Evolutionary conservation across 1,140 invertebrate genomes (phyloP).

Genomic region (Drosophila ogumai): DNA sequence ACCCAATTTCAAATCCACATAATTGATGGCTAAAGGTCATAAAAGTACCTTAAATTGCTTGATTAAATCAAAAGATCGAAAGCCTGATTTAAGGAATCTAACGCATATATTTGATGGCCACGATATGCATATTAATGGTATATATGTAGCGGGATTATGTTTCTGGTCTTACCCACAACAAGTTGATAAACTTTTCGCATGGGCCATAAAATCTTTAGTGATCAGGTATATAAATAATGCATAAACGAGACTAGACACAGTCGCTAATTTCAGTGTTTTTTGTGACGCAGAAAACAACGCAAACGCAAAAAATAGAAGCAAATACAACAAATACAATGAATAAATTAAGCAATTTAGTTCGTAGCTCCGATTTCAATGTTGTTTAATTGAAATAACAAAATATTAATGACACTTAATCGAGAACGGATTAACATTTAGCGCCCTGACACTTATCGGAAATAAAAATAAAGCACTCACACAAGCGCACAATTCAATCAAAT

Average conservation of each 20-base stretch:
- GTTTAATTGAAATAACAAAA: constrained; percentile 66
- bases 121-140: constrained; percentile 37
- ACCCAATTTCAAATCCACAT: background rate
- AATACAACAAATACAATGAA: constrained; percentile 25
- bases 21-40: background rate
- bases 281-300: constrained; percentile 24
- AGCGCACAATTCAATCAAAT: constrained; percentile 19
- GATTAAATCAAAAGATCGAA: constrained; percentile 9
- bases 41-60: constrained; percentile 5
- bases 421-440: constrained; percentile 48
- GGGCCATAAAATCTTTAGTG: constrained; percentile 44
- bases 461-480: background rate
- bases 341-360: constrained; percentile 65
- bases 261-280: constrained; percentile 55
- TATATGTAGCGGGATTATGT: constrained; percentile 35
- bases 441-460: constrained; percentile 10
- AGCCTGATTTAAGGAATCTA: constrained; percentile 32
- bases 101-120: constrained; percentile 9
- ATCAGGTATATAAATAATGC: constrained; percentile 59
- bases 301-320: constrained; percentile 14
- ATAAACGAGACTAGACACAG: constrained; percentile 59
- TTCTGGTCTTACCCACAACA: constrained; percentile 44
- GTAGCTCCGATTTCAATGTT: constrained; percentile 36
- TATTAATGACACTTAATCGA: constrained; percentile 52
- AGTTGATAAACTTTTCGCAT: constrained; percentile 51